phyloP scores from a whole-genome alignment of 2,888 invertebrate species.

The Scaeva pyrastri region DNA sequence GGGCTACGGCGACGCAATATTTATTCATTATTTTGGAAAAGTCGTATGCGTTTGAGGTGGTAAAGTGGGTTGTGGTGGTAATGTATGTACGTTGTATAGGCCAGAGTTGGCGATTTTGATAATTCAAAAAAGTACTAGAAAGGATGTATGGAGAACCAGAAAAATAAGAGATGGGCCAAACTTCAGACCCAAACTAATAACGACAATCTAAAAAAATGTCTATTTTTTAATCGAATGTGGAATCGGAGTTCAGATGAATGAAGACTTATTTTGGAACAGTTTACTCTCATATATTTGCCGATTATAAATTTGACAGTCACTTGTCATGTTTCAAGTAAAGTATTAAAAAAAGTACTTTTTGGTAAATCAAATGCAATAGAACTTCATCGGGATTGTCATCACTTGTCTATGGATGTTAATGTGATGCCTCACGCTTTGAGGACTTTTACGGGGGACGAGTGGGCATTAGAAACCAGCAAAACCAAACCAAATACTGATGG shows the following conservation, averaged over 20 bases:
- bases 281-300: too few species aligned
- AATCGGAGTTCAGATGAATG: too few species aligned
- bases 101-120: constrained; percentile 5
- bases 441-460: constrained; percentile 67
- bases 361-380: neutral
- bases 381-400: constrained; percentile 23
- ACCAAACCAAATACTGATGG: constrained; percentile 46
- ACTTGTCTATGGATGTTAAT: constrained; percentile 20
- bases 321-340: neutral
- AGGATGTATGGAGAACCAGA: neutral
- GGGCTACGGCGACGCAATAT: constrained; percentile 58
- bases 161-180: too few species aligned
- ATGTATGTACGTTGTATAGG: too few species aligned
- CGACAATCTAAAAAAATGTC: too few species aligned
- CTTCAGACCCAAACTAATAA: too few species aligned
- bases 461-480: constrained; percentile 47
- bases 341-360: constrained; percentile 4
- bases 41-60: constrained; percentile 51
- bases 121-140: constrained; percentile 7
- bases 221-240: too few species aligned
- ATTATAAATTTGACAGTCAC: too few species aligned
- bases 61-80: constrained; percentile 33
- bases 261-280: too few species aligned
- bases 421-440: constrained; percentile 41
- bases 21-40: constrained; percentile 72